Base-by-base conservation (phyloP, 2,797 vertebrate species). In the Syngnathus rostellatus region DNA sequence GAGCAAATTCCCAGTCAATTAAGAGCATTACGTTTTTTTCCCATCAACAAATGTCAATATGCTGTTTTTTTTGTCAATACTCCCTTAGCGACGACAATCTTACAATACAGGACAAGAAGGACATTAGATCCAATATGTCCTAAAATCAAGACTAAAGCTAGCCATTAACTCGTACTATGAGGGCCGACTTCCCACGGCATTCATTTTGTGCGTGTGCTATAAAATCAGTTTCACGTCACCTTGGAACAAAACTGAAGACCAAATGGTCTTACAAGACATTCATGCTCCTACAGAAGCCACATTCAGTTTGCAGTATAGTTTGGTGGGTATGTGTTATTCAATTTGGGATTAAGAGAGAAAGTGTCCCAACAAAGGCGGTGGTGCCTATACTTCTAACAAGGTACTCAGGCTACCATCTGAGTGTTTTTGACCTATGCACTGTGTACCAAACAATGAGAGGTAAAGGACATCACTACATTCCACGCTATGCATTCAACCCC, bases 391-490 rank as follows among this genome's bases (percentile, higher is more conserved):
- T 31, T 4, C 31, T 11, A 60, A 89, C 87, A 85, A 81, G 86
- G 95, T 96, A 97, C 95, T 97, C 95, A 96, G 97, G 96, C 96
- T 98, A 98, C 96, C 95, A 90, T 90, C 93, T 87, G 85, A 86
- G 78, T 73, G 67, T 74, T 94, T 95, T 93, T 95, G 92, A 95
- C 90, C 94, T 95, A 93, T 92, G 96, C 96, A 98, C 95, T 98
- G 94, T 91, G 94, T 94, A 95, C 94, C 90, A 94, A 94, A 93
- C 93, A 93, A 93, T 63, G 93, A 92, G 92, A 94, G 88, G 88
- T 92, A 92, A 90, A 94, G 91, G 94, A 95, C 96, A 97, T 84
- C 96, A 96, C 96, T 97, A 96, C 94, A 95, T 94, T 95, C 96
- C 96, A 93, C 93, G 90, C 91, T 88, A 93, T 94, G 95, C 93